Percentiles rank a stretch among this genome's conserved stretches.
phyloP scores from a whole-genome alignment of 2,888 invertebrate species.

The Melipona beecheii region DNA sequence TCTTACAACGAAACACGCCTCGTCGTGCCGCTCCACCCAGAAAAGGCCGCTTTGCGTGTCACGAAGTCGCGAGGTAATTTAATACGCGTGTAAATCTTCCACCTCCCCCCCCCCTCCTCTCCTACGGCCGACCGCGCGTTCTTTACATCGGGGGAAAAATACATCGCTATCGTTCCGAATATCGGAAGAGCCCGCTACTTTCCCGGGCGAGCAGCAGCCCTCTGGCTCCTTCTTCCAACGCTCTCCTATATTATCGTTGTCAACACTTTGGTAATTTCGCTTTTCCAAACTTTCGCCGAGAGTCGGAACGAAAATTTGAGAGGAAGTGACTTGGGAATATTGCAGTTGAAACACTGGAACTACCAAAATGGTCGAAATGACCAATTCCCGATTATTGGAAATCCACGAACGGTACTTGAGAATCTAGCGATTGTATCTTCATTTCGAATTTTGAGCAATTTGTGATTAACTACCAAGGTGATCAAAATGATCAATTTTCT shows the following conservation, averaged over 20 bases:
- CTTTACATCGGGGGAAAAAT: conserved; percentile 64
- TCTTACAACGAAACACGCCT: conserved; percentile 65
- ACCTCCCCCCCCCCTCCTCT: background rate
- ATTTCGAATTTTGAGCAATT: no score
- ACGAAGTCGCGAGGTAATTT: conserved; percentile 74
- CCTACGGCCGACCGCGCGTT: conserved; percentile 52
- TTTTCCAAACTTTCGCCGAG: background rate
- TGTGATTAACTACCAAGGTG: no score
- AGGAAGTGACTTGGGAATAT: no score
- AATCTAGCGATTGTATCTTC: no score
- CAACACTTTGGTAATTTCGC: background rate
- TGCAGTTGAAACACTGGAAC: no score
- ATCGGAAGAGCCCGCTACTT: conserved; percentile 63
- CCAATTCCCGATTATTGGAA: no score
- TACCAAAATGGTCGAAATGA: no score
- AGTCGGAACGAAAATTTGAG: no score
- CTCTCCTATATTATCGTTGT: background rate
- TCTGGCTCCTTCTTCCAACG: background rate
- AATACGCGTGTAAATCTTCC: conserved; percentile 73
- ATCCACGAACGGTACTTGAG: no score
- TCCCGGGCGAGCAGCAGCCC: conserved; percentile 34
- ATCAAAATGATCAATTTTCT: no score
- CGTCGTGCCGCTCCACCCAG: conserved; percentile 69
- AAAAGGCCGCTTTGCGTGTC: conserved; percentile 71
- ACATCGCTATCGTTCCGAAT: conserved; percentile 67